These are phyloP conservation scores for Metellina segmentata DNA, from an alignment of 2,888 invertebrate genomes.

Conservation along the genomic window DNA sequence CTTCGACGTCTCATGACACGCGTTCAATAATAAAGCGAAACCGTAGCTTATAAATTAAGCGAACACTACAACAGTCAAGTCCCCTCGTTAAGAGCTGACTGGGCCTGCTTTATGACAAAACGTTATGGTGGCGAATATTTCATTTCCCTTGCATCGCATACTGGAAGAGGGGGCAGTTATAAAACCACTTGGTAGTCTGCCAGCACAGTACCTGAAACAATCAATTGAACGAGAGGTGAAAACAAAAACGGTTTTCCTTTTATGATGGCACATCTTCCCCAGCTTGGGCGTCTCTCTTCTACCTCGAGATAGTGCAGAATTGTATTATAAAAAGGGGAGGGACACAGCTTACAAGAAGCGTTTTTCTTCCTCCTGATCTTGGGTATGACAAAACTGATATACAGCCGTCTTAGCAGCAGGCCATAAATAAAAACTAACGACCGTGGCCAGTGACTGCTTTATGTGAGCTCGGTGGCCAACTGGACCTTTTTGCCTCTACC, in stretches of 20 bases:
- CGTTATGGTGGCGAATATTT: conserved; percentile 76
- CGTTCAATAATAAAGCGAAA: conserved; percentile 75
- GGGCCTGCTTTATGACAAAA: conserved; percentile 73
- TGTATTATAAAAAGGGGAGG: conserved; percentile 72
- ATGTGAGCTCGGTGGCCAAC: conserved; percentile 66
- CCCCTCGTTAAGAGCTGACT: conserved; percentile 72
- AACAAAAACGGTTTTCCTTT: conserved; percentile 69
- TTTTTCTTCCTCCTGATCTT: conserved; percentile 61
- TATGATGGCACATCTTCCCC: conserved; percentile 63
- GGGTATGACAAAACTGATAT: conserved; percentile 76
- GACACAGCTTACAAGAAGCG: conserved; percentile 59
- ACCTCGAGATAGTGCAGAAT: conserved; percentile 30
- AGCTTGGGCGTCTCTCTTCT: conserved; percentile 63
- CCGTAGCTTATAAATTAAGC: conserved; percentile 75
- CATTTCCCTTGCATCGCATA: conserved; percentile 56
- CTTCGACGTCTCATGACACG: conserved; percentile 69
- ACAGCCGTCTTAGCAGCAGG: conserved; percentile 68
- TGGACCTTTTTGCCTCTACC: conserved; percentile 55
- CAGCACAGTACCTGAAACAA: conserved; percentile 74
- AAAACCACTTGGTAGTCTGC: conserved; percentile 76
- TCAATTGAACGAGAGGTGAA: conserved; percentile 73
- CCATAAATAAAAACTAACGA: conserved; percentile 77
- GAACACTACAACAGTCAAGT: conserved; percentile 75
- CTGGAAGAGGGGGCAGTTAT: conserved; percentile 61
- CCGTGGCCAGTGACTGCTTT: conserved; percentile 72